Evolutionary conservation across 2,888 invertebrate genomes (phyloP), one percentile per base, ranked within the genome.

Genomic region (Agrochola lota): DNA sequence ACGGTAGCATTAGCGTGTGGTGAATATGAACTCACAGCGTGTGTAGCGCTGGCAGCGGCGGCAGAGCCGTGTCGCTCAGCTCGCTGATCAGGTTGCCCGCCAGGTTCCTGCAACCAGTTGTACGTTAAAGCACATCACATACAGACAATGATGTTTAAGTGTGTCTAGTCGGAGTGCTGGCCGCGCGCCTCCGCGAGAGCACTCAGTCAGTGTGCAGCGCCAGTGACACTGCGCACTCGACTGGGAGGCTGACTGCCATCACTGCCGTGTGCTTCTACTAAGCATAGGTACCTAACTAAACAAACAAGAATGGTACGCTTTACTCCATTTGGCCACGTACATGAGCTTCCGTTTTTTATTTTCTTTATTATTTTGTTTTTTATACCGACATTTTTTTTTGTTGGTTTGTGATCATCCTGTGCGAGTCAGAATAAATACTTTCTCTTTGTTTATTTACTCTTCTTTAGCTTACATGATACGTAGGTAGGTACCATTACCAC

Each of bases 1-100:
- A 2, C 17, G 23, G 52, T 3, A 35, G 35, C 35, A 11, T 6
- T 35, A 62, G 26, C 5, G 15, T 15, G 23, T 23, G 20, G 71
- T 40, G 35, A 23, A 26, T 8, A 49, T 23, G 69, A 85, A 94
- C 99, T 99, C 97, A 99, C 99, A 99, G 97, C 87, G 98, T 98
- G 90, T 98, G 97, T 82, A 99, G 97, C 90, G 97, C 97, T 71
- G 97, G 97, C 95, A 98, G 97, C 88, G 97, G 97, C 74, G 98
- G 97, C 94, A 99, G 98, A 81, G 98, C 97, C 84, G 97, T 97
- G 86, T 97, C 97, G 79, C 97, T 97, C 91, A 99, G 97, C 93
- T 97, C 97, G 89, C 97, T 95, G 92, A 99, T 97, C 93, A 97
- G 97, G 97, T 99, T 99, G 93, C 97, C 98, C 86, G 98, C 98